Percentiles rank a stretch among this genome's conserved stretches.
These are phyloP conservation scores for Anthonomus grandis DNA, from an alignment of 1,140 invertebrate species.

Conservation along the genomic window DNA sequence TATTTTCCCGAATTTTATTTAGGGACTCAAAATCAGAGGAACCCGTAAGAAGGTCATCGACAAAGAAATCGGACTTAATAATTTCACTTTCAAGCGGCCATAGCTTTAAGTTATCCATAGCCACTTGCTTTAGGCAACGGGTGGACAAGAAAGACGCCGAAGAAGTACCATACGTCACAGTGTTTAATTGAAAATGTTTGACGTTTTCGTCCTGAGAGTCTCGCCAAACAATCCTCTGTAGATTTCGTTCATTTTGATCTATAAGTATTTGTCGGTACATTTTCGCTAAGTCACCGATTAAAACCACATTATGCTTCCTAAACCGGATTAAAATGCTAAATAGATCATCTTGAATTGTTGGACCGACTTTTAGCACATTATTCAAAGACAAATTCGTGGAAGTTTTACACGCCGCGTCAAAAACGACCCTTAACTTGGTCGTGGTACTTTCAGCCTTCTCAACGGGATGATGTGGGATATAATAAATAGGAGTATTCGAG, in stretches of 20 bases:
- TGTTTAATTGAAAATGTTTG: constrained; percentile 38
- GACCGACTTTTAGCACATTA: constrained; percentile 33
- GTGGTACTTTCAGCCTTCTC: constrained; percentile 37
- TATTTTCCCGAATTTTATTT: constrained; percentile 8
- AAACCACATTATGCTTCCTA: constrained; percentile 34
- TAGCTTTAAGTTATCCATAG: constrained; percentile 9
- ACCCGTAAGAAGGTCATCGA: constrained; percentile 39
- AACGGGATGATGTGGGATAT: constrained; percentile 47
- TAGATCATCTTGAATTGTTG: constrained; percentile 40
- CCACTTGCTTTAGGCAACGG: constrained; percentile 29
- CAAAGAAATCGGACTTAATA: constrained; percentile 37
- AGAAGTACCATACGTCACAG: constrained; percentile 45
- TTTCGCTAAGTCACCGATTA: constrained; percentile 46
- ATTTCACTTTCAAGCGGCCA: constrained; percentile 28
- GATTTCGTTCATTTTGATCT: constrained; percentile 31
- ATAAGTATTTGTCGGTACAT: constrained; percentile 49
- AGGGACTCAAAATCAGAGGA: constrained; percentile 27
- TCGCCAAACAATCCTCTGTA: constrained; percentile 48
- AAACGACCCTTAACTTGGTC: constrained; percentile 36
- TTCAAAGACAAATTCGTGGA: constrained; percentile 35
- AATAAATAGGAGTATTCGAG: constrained; percentile 11
- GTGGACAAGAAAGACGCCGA: constrained; percentile 40
- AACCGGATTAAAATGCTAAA: constrained; percentile 38
- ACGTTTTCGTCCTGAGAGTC: constrained; percentile 28
- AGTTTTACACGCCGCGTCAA: constrained; percentile 30